Conservation (phyloP, 2,797 vertebrate species). For the Apodemus agrarius region DNA sequence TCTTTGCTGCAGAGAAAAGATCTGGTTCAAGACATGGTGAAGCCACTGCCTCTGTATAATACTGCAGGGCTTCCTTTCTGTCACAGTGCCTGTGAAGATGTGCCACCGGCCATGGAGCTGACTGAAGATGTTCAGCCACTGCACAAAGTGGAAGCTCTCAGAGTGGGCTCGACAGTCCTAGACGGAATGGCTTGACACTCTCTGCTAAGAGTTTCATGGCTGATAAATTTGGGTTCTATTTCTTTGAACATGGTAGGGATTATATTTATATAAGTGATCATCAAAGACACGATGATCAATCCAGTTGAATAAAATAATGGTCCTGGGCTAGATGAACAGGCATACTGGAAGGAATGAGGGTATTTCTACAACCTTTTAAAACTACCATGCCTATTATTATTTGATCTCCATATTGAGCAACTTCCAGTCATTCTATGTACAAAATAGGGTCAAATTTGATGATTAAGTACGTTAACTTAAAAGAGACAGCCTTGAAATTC, state of each 20-base stretch:
- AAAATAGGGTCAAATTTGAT: conserved; percentile 36
- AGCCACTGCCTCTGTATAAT: accelerated
- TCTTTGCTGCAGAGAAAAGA: not conserved
- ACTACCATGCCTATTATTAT: not conserved
- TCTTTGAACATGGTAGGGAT: not conserved
- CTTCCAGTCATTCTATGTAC: not conserved
- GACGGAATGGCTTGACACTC: not conserved
- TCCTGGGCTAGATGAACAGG: not conserved
- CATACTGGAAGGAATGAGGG: not conserved
- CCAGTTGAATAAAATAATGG: not conserved
- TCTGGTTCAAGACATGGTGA: not conserved
- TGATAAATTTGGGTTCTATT: not conserved
- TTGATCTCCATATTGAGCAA: not conserved
- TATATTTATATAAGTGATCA: not conserved
- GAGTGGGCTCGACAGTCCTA: not conserved
- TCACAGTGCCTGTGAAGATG: not conserved
- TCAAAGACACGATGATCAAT: not conserved
- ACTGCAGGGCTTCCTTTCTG: not conserved
- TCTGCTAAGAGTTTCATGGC: not conserved
- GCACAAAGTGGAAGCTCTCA: accelerated
- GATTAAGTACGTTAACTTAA: conserved; percentile 35
- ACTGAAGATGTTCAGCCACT: not conserved
- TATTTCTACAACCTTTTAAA: not conserved
- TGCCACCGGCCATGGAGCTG: not conserved
- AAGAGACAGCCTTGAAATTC: conserved; percentile 28